These are phyloP conservation scores for Himalopsyche phryganea DNA, from an alignment of 1,140 invertebrate species.

Conservation along the genomic window DNA sequence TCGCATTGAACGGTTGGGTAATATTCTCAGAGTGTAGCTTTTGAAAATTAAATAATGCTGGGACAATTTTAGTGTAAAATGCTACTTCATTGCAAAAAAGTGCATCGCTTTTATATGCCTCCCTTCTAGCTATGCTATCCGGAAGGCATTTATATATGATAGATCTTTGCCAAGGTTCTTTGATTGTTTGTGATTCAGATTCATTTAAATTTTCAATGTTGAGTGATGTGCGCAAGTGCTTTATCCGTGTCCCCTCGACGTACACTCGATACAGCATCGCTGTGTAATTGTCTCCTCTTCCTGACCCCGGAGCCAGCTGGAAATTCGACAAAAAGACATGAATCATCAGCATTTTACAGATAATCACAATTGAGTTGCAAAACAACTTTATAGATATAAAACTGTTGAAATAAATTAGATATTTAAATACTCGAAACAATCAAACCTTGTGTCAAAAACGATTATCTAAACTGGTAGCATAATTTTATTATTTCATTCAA, in stretches of 20 bases:
- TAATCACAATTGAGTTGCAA: not conserved
- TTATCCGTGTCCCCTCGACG: conserved; percentile 52
- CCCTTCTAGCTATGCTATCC: conserved; percentile 58
- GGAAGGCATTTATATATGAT: conserved; percentile 70
- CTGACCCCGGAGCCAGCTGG: conserved; percentile 63
- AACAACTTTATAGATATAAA: too few relatives aligned
- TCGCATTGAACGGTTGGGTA: conserved; percentile 54
- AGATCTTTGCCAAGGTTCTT: conserved; percentile 55
- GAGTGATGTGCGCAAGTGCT: conserved; percentile 29
- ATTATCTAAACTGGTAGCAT: too few relatives aligned
- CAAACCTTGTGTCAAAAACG: too few relatives aligned
- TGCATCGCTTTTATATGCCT: conserved; percentile 66
- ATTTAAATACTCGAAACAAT: too few relatives aligned
- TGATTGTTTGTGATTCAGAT: conserved; percentile 39
- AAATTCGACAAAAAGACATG: not conserved
- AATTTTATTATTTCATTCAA: too few relatives aligned
- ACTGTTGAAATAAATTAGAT: too few relatives aligned
- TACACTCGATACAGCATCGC: conserved; percentile 66
- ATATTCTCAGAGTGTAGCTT: conserved; percentile 39
- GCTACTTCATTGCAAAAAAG: conserved; percentile 68
- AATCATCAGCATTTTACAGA: not conserved
- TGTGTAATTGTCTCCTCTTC: conserved; percentile 69
- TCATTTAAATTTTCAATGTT: conserved; percentile 32
- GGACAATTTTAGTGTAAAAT: conserved; percentile 67
- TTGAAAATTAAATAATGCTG: conserved; percentile 59